phyloP scores from a whole-genome alignment of 1,140 invertebrate genomes.

The Eriosoma lanigerum region DNA sequence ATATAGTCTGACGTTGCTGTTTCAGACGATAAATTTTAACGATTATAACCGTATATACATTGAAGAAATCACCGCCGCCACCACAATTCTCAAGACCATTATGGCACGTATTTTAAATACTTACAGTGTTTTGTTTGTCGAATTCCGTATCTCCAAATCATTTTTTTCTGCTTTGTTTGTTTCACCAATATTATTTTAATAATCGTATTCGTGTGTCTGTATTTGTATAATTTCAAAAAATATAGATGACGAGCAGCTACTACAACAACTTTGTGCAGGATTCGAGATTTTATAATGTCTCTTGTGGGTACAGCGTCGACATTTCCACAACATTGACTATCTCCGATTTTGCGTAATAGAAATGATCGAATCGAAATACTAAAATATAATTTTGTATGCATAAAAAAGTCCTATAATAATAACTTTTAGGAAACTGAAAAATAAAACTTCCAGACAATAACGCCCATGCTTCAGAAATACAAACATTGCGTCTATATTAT shows the following conservation, averaged over 20 bases:
- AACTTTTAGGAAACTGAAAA: background rate
- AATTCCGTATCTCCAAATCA: background rate
- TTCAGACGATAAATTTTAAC: conserved; percentile 47
- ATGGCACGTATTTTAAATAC: too few relatives aligned
- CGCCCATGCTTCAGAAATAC: background rate
- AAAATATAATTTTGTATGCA: background rate
- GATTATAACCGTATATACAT: background rate
- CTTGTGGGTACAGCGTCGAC: background rate
- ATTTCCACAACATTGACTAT: background rate
- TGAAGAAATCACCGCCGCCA: background rate
- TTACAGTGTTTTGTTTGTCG: background rate
- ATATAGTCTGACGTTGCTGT: background rate
- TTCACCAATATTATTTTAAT: background rate
- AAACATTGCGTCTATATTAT: background rate
- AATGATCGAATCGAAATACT: background rate
- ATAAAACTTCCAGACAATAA: background rate
- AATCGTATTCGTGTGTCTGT: background rate
- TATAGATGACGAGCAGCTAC: too few relatives aligned
- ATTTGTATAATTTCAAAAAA: too few relatives aligned
- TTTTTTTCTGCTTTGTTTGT: background rate
- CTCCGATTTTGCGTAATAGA: background rate
- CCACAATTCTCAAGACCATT: background rate
- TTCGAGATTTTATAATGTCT: background rate
- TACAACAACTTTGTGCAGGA: background rate
- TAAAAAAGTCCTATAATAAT: background rate